phyloP scores from a whole-genome alignment of 2,888 invertebrate species.

The Plagodis dolabraria region DNA sequence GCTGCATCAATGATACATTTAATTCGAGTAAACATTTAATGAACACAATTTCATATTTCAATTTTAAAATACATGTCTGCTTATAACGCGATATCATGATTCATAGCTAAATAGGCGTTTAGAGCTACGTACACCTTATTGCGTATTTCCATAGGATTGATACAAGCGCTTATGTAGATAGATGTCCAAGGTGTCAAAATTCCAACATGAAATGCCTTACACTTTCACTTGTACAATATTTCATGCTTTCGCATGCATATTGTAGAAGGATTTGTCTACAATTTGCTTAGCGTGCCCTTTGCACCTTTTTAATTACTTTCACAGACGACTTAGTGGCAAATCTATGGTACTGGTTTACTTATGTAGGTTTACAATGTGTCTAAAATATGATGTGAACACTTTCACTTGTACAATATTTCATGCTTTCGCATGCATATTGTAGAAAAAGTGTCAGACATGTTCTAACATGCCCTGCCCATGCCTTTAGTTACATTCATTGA shows the following conservation, averaged over 20 bases:
- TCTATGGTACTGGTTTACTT: too few species aligned
- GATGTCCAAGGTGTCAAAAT: not conserved
- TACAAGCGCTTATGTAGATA: too few species aligned
- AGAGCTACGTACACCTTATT: too few species aligned
- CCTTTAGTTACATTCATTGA: not conserved
- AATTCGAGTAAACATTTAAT: too few species aligned
- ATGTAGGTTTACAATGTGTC: not conserved
- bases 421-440: slow-evolving; percentile 8
- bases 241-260: slow-evolving; percentile 6
- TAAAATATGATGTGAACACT: not conserved
- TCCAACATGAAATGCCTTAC: not conserved
- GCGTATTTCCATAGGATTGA: too few species aligned
- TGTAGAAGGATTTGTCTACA: slow-evolving; percentile 1
- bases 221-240: slow-evolving; percentile 9
- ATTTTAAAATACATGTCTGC: too few species aligned
- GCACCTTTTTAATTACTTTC: not conserved
- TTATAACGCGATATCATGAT: too few species aligned
- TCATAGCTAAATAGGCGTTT: too few species aligned
- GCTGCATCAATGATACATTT: too few species aligned
- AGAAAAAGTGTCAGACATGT: not conserved
- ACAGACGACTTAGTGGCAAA: too few species aligned
- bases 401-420: slow-evolving; percentile 8
- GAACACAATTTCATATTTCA: too few species aligned
- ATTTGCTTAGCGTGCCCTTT: not conserved
- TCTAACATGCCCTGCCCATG: not conserved